These are phyloP conservation scores for Cherax destructor DNA, from an alignment of 1,140 invertebrate species.

Conservation along the genomic window DNA sequence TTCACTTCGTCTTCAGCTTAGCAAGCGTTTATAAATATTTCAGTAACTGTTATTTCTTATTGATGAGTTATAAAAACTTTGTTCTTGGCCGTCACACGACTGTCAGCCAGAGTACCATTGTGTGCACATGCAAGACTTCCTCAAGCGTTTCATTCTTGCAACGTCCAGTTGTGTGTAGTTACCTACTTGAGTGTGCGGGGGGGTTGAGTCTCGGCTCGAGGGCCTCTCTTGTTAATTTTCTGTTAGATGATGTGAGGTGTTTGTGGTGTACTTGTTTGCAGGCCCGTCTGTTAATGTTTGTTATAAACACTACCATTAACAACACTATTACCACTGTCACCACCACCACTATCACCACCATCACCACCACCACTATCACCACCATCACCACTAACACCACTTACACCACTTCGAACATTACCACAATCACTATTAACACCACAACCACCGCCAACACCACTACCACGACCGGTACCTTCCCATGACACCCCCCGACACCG, in stretches of 20 bases:
- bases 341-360: too few relatives aligned
- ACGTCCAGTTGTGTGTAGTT: not conserved
- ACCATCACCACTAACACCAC: too few relatives aligned
- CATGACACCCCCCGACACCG: not conserved
- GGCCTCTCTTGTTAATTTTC: too few relatives aligned
- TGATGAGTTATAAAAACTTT: slow-evolving; percentile 24
- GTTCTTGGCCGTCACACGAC: slow-evolving; percentile 1
- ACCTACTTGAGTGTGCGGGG: not conserved
- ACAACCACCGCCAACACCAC: not conserved
- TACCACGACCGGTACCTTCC: not conserved
- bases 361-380: too few relatives aligned
- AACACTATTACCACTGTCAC: too few relatives aligned
- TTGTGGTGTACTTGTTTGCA: too few relatives aligned
- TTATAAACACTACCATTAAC: too few relatives aligned
- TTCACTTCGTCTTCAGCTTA: slow-evolving; percentile 32
- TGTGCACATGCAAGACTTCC: not conserved
- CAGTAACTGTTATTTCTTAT: slow-evolving; percentile 33
- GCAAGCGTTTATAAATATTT: slow-evolving; percentile 55
- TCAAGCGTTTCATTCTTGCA: not conserved
- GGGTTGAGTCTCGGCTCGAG: too few relatives aligned
- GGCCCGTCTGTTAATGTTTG: too few relatives aligned
- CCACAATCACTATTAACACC: not conserved
- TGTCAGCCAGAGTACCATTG: slow-evolving; percentile 21
- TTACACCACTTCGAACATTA: not conserved
- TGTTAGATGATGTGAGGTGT: too few relatives aligned